Evolutionary conservation across 2,113 vertebrate species (phyloP).

Genomic region (Syrrhaptes paradoxus): DNA sequence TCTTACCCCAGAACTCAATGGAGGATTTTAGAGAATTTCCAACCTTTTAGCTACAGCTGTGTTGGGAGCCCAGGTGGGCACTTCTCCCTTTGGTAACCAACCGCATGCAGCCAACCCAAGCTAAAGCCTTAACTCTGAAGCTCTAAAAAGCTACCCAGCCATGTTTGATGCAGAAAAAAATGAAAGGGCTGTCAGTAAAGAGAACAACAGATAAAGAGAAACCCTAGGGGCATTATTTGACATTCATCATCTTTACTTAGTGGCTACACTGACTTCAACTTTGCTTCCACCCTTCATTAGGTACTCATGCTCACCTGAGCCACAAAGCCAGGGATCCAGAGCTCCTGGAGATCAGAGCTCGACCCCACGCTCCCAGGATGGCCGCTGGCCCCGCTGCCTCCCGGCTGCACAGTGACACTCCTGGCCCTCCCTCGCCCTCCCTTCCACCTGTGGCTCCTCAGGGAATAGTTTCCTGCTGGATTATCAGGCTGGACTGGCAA

Average conservation of each 20-base stretch:
- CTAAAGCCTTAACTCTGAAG: neutral
- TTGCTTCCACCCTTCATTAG: accelerated
- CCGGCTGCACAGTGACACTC: accelerated
- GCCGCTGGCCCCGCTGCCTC: accelerated
- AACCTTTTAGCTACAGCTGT: neutral
- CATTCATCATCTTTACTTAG: neutral
- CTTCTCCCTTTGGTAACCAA: neutral
- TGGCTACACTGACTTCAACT: accelerated
- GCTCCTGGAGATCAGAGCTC: accelerated
- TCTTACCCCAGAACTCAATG: neutral
- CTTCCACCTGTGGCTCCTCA: neutral
- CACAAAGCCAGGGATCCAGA: neutral
- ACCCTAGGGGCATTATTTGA: neutral
- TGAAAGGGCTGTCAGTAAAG: neutral
- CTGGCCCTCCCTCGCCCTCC: neutral
- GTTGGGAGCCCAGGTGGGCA: neutral
- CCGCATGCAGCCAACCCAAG: neutral
- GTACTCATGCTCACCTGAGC: accelerated
- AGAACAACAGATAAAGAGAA: neutral
- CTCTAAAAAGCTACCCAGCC: neutral
- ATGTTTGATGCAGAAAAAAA: neutral
- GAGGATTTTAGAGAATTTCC: neutral
- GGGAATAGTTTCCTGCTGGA: constrained; percentile 37
- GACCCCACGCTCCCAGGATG: accelerated
- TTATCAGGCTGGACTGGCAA: constrained; percentile 49